Percentiles rank a stretch among this genome's conserved stretches.
phyloP scores from a whole-genome alignment of 2,888 invertebrate species.

The Clivina fossor region DNA sequence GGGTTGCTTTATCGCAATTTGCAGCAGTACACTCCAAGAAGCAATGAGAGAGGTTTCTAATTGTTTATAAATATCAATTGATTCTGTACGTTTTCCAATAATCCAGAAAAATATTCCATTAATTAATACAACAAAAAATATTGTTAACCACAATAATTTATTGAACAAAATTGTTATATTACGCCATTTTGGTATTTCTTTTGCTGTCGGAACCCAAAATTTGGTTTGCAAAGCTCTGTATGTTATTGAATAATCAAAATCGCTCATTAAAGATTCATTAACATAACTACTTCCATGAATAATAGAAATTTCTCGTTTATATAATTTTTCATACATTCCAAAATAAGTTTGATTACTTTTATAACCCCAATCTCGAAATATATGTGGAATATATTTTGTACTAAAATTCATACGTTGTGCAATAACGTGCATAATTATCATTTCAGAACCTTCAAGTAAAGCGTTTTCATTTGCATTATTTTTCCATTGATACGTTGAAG shows the following conservation, averaged over 20 bases:
- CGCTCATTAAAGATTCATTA: constrained; percentile 59
- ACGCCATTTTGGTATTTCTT: constrained; percentile 55
- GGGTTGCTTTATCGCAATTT: constrained; percentile 57
- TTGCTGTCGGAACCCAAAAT: constrained; percentile 58
- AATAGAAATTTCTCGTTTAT: constrained; percentile 51
- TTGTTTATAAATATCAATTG: neutral
- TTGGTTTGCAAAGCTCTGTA: constrained; percentile 60
- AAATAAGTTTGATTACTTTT: constrained; percentile 53
- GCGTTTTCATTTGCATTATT: no score
- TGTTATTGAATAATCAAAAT: constrained; percentile 57
- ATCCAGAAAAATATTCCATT: constrained; percentile 12
- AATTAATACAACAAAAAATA: constrained; percentile 48
- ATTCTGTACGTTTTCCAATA: neutral
- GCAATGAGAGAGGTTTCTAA: neutral
- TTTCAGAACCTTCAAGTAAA: constrained; percentile 16
- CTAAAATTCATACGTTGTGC: constrained; percentile 3
- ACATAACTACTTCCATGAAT: constrained; percentile 62
- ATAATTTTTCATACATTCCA: constrained; percentile 54
- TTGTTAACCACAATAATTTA: constrained; percentile 54
- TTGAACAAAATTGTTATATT: constrained; percentile 57
- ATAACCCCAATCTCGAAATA: constrained; percentile 51
- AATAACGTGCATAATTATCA: constrained; percentile 8
- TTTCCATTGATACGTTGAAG: no score
- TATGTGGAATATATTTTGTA: neutral
- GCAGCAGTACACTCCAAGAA: constrained; percentile 49